Percentiles rank a stretch among this genome's conserved stretches.
Evolutionary conservation across 2,113 vertebrate species (phyloP).

Genomic region (Ardeotis arabs): DNA sequence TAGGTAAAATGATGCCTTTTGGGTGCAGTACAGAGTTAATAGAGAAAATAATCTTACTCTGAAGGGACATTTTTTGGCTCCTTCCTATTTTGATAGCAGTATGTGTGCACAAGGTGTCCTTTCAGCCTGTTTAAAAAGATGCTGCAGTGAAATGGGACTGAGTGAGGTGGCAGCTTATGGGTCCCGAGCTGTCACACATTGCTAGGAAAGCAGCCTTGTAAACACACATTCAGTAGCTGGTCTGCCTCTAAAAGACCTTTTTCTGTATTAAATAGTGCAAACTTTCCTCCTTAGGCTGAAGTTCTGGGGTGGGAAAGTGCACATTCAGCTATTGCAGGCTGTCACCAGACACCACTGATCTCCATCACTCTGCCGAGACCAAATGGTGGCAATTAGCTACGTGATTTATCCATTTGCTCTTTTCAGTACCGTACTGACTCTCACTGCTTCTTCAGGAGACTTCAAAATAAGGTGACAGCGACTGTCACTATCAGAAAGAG

Average conservation of each 20-base stretch:
- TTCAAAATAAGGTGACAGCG: neutral
- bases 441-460: neutral
- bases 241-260: neutral
- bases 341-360: neutral
- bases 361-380: neutral
- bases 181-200: neutral
- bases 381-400: neutral
- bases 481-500: neutral
- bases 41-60: neutral
- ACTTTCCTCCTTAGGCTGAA: neutral
- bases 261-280: neutral
- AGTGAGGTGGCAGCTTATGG: neutral
- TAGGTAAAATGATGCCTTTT: neutral
- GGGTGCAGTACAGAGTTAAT: neutral
- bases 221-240: neutral
- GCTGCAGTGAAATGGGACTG: neutral
- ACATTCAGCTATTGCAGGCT: neutral
- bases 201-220: neutral
- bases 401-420: neutral
- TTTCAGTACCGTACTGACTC: neutral
- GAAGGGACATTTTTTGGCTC: neutral
- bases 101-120: neutral
- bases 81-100: neutral
- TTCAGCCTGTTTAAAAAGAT: neutral
- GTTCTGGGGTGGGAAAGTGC: neutral